Percentiles rank a stretch among this genome's conserved stretches.
Conservation (phyloP, 1,140 invertebrate species). For the Phortica variegata region DNA sequence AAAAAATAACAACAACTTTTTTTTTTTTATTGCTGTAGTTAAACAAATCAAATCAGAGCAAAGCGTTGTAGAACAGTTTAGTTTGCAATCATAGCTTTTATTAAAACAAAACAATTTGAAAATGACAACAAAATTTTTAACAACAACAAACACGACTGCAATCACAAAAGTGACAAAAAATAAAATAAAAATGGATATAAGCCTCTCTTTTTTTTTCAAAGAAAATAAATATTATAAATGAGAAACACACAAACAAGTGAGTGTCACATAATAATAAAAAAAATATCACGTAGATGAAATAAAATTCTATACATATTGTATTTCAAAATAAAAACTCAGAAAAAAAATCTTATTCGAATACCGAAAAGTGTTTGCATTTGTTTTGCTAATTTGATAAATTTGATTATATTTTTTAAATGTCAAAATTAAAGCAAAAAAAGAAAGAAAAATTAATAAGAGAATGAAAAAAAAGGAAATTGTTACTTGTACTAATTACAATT, state of each 20-base stretch:
- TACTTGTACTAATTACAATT: slow-evolving; percentile 8
- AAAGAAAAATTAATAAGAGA: slow-evolving; percentile 17
- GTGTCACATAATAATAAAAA: too few species aligned
- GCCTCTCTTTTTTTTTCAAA: slow-evolving; percentile 27
- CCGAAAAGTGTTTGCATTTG: slow-evolving; percentile 12
- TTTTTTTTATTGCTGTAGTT: too few species aligned
- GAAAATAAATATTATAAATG: neutral
- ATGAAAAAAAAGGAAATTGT: slow-evolving; percentile 8
- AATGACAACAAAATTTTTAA: too few species aligned
- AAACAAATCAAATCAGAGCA: too few species aligned
- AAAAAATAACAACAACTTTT: too few species aligned
- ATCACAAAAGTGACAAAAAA: neutral
- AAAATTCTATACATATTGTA: too few species aligned
- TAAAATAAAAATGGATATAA: slow-evolving; percentile 1
- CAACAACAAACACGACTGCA: too few species aligned
- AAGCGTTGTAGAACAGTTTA: slow-evolving; percentile 7
- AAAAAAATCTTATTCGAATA: neutral
- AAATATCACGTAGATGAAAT: too few species aligned
- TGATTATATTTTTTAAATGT: too few species aligned
- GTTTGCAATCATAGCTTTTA: neutral
- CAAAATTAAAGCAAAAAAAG: slow-evolving; percentile 25
- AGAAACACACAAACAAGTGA: slow-evolving; percentile 2
- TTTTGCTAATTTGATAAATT: too few species aligned
- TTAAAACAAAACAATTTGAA: neutral
- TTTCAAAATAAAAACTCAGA: neutral